Evolutionary conservation across 2,888 invertebrate genomes (phyloP).

Genomic region (Andrena bicolor): DNA sequence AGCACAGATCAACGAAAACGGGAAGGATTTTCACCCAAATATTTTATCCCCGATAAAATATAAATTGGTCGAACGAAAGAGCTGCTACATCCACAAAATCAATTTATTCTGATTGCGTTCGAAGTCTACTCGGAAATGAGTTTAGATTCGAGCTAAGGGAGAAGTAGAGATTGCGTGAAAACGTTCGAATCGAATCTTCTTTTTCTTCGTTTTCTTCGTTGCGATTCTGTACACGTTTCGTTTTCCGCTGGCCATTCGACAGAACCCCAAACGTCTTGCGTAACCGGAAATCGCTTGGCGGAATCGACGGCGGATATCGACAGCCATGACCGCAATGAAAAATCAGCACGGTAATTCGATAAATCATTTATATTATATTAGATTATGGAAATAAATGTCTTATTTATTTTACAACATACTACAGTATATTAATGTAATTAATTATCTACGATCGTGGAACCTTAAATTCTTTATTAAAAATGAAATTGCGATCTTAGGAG

Average conservation of each 20-base stretch:
- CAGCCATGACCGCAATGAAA: slow-evolving; percentile 65
- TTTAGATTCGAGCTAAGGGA: slow-evolving; percentile 10
- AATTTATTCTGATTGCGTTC: slow-evolving; percentile 23
- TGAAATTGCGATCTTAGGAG: no score
- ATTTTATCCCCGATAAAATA: neutral
- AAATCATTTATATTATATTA: slow-evolving; percentile 11
- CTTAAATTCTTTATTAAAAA: no score
- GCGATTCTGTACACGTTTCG: slow-evolving; percentile 65
- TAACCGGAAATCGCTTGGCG: slow-evolving; percentile 62
- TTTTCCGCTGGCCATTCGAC: slow-evolving; percentile 54
- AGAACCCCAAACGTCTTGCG: slow-evolving; percentile 63
- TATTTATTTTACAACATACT: no score
- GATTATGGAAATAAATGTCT: no score
- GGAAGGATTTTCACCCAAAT: neutral
- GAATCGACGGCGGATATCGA: slow-evolving; percentile 66
- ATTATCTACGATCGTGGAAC: no score
- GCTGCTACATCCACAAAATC: neutral
- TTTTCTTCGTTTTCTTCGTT: slow-evolving; percentile 5
- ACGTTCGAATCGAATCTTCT: slow-evolving; percentile 34
- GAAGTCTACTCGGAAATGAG: slow-evolving; percentile 8
- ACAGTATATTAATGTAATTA: no score
- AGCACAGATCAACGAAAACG: neutral
- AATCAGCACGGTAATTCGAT: slow-evolving; percentile 22
- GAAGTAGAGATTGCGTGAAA: slow-evolving; percentile 7
- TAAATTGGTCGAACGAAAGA: neutral